Conservation (phyloP, 2,888 invertebrate species). For the Acronicta alni region DNA sequence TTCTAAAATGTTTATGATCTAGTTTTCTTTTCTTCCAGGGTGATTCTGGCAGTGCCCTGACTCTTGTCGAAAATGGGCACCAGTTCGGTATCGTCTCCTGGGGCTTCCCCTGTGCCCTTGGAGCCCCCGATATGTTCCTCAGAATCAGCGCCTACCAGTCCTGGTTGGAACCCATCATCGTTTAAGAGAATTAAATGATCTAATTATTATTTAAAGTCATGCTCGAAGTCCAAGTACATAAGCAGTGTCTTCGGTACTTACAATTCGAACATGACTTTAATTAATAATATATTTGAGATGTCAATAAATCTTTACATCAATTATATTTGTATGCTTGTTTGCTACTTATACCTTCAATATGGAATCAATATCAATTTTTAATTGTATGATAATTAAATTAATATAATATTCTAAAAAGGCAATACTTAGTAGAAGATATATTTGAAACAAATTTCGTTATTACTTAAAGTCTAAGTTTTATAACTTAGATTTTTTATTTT, state of each 20-base stretch:
- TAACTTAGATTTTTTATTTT: no score
- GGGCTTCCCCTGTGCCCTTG: slow-evolving; percentile 77
- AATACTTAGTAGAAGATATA: no score
- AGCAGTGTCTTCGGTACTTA: not conserved
- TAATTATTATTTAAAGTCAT: no score
- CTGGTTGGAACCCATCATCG: slow-evolving; percentile 54
- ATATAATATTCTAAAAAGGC: no score
- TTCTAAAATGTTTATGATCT: not conserved
- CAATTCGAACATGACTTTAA: slow-evolving; percentile 4
- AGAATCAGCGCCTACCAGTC: slow-evolving; percentile 61
- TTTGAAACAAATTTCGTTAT: no score
- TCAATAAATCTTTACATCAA: slow-evolving; percentile 20
- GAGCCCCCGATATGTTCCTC: slow-evolving; percentile 74
- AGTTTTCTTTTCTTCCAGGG: slow-evolving; percentile 60
- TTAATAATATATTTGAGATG: slow-evolving; percentile 11
- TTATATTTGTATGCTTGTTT: not conserved
- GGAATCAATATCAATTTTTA: no score
- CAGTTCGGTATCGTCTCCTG: slow-evolving; percentile 77
- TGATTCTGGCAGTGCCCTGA: slow-evolving; percentile 75
- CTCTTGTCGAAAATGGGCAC: slow-evolving; percentile 40
- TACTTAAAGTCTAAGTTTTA: no score
- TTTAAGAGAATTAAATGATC: slow-evolving; percentile 30
- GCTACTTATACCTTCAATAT: no score
- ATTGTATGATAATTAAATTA: no score
- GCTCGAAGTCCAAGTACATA: no score